These are phyloP conservation scores for Parasteatoda tepidariorum DNA, from an alignment of 1,140 invertebrate species.

Conservation along the genomic window DNA sequence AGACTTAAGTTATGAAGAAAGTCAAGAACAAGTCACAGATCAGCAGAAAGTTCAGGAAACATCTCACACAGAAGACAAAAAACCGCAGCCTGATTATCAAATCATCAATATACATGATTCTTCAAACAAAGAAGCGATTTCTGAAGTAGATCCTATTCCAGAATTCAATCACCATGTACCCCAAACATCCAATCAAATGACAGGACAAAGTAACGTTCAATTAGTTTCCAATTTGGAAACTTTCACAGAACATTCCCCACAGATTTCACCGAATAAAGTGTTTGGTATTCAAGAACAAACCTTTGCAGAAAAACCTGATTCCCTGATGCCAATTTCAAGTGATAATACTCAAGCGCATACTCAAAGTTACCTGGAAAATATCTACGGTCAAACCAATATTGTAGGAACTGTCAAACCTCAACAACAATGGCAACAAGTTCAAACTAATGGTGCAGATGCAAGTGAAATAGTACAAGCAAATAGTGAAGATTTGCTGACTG, in stretches of 20 bases:
- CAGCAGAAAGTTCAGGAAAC: not conserved
- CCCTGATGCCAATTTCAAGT: not conserved
- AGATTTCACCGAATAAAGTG: not conserved
- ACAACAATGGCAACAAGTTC: too few relatives aligned
- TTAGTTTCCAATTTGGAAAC: not conserved
- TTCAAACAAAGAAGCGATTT: too few relatives aligned
- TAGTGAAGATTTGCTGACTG: too few relatives aligned
- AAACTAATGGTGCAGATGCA: too few relatives aligned
- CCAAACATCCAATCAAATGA: not conserved
- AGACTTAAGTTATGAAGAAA: not conserved
- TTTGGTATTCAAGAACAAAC: not conserved
- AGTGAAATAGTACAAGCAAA: too few relatives aligned
- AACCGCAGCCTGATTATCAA: too few relatives aligned
- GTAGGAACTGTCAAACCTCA: too few relatives aligned
- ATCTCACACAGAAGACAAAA: too few relatives aligned
- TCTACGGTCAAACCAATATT: too few relatives aligned
- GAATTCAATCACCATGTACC: slow-evolving; percentile 50
- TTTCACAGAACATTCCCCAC: not conserved
- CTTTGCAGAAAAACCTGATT: not conserved
- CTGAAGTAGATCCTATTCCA: not conserved
- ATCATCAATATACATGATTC: too few relatives aligned
- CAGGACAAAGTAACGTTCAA: not conserved
- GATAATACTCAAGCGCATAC: not conserved
- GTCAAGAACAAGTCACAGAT: not conserved
- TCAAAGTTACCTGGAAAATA: slow-evolving; percentile 7